Evolutionary conservation across 2,888 invertebrate species (phyloP), one percentile per base, ranked within the genome.

Genomic region (Dryadula phaetusa): DNA sequence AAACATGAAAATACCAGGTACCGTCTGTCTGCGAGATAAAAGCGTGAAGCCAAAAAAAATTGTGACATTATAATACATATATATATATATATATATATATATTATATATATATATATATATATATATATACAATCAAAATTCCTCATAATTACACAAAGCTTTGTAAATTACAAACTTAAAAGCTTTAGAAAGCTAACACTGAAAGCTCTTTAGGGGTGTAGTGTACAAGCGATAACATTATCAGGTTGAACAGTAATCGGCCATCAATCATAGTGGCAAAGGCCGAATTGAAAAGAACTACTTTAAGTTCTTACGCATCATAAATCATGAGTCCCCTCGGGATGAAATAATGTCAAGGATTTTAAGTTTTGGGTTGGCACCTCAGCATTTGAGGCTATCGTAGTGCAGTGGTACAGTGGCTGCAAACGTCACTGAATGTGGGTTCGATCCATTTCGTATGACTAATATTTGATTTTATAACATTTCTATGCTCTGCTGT

Each of bases 251-350:
- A 66, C 54, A 49, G 34, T 44, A 60, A 62, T 70, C 61, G 54
- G 37, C 18, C 70, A 70, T 70, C 67, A 70, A 70, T 70, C 70
- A 67, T 25, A 37, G 44, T 54, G 37, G 64, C 61, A 66, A 67
- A 67, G 67, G 44, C 34, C 62, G 64, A 32, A 64, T 62, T 67
- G 62, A 67, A 62, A 64, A 53, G 64, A 56, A 70, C 62, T 56
- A 62, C 67, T 67, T 62, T 69, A 52, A 22, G 61, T 66, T 44
- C 52, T 37, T 56, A 46, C 58, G 52, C 54, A 62, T 60, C 60
- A 46, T 60, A 60, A 60, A 60, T 60, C 60, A 60, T 44, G 12
- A 16, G 25, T 22, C 40, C 56, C 40, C 25, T n/a, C 16, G 10
- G 40, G 40, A 56, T 56, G 22, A 4, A 22, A 40, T 40, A 56